Percentiles rank a stretch among this genome's conserved stretches.
Conservation (phyloP, 1,140 invertebrate species). For the Ruditapes philippinarum region DNA sequence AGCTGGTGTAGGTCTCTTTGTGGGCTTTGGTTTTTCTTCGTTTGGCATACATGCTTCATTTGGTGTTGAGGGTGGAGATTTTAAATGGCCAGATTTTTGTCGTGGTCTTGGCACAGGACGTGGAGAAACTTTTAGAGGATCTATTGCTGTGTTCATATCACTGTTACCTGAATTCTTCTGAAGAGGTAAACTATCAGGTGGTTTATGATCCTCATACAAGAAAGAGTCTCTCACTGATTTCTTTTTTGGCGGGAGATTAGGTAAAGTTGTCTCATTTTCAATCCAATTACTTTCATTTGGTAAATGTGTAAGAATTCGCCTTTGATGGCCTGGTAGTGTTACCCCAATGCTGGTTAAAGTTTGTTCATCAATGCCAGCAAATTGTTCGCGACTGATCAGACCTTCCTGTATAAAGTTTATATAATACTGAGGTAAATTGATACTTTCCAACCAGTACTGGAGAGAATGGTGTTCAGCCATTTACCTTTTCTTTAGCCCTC, state of each 20-base stretch:
- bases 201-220: background rate
- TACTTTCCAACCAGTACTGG: conserved; percentile 49
- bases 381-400: background rate
- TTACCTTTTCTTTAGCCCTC: background rate
- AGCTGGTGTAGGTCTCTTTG: background rate
- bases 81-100: conserved; percentile 7
- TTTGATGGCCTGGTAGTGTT: background rate
- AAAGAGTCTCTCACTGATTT: conserved; percentile 26
- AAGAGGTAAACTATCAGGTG: background rate
- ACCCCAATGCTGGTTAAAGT: conserved; percentile 18
- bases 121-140: background rate
- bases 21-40: conserved; percentile 20
- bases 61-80: background rate
- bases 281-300: conserved; percentile 11
- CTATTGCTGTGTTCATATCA: background rate
- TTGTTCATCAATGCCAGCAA: conserved; percentile 2
- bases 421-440: conserved; percentile 49
- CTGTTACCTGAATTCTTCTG: background rate
- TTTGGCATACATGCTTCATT: background rate
- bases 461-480: conserved; percentile 41
- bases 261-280: background rate
- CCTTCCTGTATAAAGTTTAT: background rate
- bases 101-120: conserved; percentile 10
- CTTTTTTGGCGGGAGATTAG: conserved; percentile 42
- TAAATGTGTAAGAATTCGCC: conserved; percentile 30